phyloP scores from a whole-genome alignment of 2,888 invertebrate genomes.

The Plagodis dolabraria region DNA sequence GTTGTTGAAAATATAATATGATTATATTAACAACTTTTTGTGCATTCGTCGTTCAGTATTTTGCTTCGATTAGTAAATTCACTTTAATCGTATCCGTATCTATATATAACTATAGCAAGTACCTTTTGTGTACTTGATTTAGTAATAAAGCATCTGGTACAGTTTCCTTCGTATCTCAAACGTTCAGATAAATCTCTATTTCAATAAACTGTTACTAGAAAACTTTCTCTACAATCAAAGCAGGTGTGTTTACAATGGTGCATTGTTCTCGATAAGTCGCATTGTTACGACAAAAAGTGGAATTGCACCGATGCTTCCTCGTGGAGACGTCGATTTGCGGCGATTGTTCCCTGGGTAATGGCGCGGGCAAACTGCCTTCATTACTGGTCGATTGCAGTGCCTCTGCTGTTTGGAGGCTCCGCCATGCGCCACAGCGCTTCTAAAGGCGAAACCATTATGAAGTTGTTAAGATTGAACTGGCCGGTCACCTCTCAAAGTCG shows the following conservation, averaged over 20 bases:
- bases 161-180: conserved; percentile 4
- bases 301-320: conserved; percentile 53
- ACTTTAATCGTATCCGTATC: no score
- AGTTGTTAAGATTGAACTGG: no score
- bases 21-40: no score
- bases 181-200: conserved; percentile 19
- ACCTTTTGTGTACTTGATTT: no score
- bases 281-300: conserved; percentile 63
- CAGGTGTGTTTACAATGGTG: conserved; percentile 53
- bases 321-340: conserved; percentile 42
- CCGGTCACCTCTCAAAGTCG: no score
- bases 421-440: no score
- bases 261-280: conserved; percentile 65
- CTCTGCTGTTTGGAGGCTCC: not conserved
- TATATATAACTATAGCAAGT: no score
- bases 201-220: conserved; percentile 37
- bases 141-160: no score
- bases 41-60: no score
- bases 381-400: conserved; percentile 30
- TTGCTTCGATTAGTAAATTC: no score
- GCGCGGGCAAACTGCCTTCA: conserved; percentile 39
- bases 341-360: conserved; percentile 45
- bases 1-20: no score
- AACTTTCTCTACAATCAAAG: conserved; percentile 61
- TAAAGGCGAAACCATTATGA: no score